Evolutionary conservation across 2,113 vertebrate genomes (phyloP).

Genomic region (Sphaerodactylus townsendi): DNA sequence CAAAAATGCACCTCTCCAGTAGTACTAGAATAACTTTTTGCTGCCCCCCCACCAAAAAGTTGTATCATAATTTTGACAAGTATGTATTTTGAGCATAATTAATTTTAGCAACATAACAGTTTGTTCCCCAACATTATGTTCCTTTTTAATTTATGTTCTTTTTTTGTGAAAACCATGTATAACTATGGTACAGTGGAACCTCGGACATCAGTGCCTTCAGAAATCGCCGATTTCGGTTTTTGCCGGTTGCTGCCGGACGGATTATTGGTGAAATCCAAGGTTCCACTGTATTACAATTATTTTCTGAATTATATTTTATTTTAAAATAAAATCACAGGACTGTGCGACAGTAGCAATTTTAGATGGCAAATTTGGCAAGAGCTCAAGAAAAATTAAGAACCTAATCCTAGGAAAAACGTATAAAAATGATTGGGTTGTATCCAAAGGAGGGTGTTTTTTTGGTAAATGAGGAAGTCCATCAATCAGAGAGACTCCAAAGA

Average conservation of each 20-base stretch:
- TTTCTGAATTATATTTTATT: not conserved
- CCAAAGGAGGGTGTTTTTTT: too few relatives aligned
- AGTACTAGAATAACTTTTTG: not conserved
- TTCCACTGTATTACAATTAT: not conserved
- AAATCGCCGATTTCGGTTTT: too few relatives aligned
- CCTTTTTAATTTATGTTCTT: not conserved
- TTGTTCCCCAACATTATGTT: not conserved
- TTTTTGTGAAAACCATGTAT: not conserved
- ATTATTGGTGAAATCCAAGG: too few relatives aligned
- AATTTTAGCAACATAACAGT: not conserved
- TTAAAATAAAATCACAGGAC: not conserved
- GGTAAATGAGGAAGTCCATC: too few relatives aligned
- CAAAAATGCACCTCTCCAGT: not conserved
- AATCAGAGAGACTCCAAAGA: too few relatives aligned
- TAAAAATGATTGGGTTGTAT: too few relatives aligned
- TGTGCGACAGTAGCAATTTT: not conserved
- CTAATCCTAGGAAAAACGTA: not conserved
- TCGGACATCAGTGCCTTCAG: too few relatives aligned
- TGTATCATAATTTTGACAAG: not conserved
- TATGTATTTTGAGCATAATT: not conserved
- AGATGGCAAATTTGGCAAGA: not conserved
- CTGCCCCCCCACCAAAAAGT: not conserved
- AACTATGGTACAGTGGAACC: too few relatives aligned
- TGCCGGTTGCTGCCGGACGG: too few relatives aligned
- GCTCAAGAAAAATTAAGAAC: not conserved